Base-by-base conservation (phyloP, 2,797 vertebrate species). In the Trichosurus vulpecula region DNA sequence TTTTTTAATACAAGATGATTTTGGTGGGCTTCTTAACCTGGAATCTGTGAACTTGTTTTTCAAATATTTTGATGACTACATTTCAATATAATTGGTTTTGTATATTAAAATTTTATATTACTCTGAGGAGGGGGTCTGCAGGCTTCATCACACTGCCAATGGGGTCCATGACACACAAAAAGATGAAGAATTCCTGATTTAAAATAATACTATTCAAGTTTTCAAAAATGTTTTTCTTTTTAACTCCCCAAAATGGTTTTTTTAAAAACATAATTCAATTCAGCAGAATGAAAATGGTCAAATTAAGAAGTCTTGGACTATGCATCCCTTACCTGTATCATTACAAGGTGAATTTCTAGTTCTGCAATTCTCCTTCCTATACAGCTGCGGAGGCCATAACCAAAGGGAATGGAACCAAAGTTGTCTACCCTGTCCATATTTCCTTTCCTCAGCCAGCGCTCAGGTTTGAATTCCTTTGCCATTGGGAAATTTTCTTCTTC, bases 341-440 rank as follows among this genome's bases (percentile, higher is more conserved):
- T 98, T 55, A 98, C 98, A 54, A 99, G 99, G 97, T 99, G 99
- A 98, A 99, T 99, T 98, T 99, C 99, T 94, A 99, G 96, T 97
- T 99, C 99, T 27, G 99, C 99, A 90, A 99, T 98, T 98, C 99
- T 99, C 97, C 98, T 98, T 95, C 99, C 99, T 12, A 99, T 98
- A 96, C 99, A 99, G 97, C 99, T 99, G 97, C 99, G 98, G 97
- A 99, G 99, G 74, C 99, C 99, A 0, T 99, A 99, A 95, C 99
- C 99, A 95, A 99, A 99, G 25, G 99, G 99, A 97, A 99, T 99
- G 1, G 99, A 99, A 97, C 99, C 99, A 95, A 99, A 99, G 98
- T 99, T 99, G 95, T 99, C 99, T 0, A 99, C 99, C 11, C 99
- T 98, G 98, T 99, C 99, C 31, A 98, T 98, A 95, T 98, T 94